Evolutionary conservation across 2,113 vertebrate species (phyloP), one percentile per base, ranked within the genome.

Genomic region (Odobenus rosmarus): DNA sequence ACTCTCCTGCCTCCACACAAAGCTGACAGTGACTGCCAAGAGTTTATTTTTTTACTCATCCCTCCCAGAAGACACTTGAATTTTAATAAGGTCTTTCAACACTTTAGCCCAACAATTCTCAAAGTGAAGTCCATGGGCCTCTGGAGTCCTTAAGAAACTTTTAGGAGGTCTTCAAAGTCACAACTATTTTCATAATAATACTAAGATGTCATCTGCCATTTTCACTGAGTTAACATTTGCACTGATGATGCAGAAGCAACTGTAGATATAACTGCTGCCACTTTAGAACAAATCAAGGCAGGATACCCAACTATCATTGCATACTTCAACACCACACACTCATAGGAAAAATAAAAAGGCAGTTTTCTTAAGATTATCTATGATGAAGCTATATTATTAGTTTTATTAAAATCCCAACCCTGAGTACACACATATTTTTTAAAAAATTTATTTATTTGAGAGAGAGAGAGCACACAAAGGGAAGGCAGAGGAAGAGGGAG

Each of bases 1-100:
- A 62, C 69, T 49, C 36, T 87, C 14, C 23, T 51, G 33, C 28
- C 12, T 84, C 61, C 49, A 42, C 16, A 36, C 23, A 84, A 77
- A 89, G 74, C 55, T 53, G 26, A 77, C 64, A 69, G 77, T 72
- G 57, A 91, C 59, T 49, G 51, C 77, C 85, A 86, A 33, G 36
- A 42, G 21, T n/a, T 79, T 81, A 31, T n/a, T 57, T 93, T 95
- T 94, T 81, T 21, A 64, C 39, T 16, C 81, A 86, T 28, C 21
- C 57, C 18, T 97, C 82, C 88, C 69, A 28, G 42, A 53, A 84
- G 94, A 84, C 76, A 92, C 62, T 96, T 89, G 28, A 74, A 92
- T 96, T 96, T 96, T 97, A 92, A 94, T 95, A 80, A 94, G 69
- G 39, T 81, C 77, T 90, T 93, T 91, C 24, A 49, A 46, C 74